Evolutionary conservation across 2,888 invertebrate species (phyloP), one percentile per base, ranked within the genome.

Genomic region (Antitype chi): DNA sequence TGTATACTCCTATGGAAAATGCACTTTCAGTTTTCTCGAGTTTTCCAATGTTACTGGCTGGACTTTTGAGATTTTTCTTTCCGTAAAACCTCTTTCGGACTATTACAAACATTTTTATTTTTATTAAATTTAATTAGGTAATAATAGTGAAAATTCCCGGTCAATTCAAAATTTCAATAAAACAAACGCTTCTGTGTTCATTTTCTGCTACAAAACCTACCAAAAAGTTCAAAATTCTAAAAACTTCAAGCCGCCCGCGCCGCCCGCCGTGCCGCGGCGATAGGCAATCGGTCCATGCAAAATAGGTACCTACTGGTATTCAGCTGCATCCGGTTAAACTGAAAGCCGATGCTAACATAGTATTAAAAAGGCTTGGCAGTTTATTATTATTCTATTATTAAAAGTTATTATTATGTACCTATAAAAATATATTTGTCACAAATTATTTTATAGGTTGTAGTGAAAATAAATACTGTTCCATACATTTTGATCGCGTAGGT

Each of bases 361-460:
- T 38, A 49, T 43, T 43, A 38, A 5, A 69, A 68, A 72, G 25
- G 17, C 17, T 72, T 23, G 2, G 25, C 38, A 25, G 17, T 43
- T 72, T 23, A 25, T 53, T 64, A 17, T 64, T 55, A 38, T 28
- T 25, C 25, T 49, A 49, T 63, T 75, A 17, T 38, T 63, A 55
- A 63, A 55, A 23, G 47, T 38, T 72, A 17, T 49, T 43, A 23
- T 25, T 15, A n/a, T 64, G 6, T n/a, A n/a, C 7, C 17, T 13
- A 17, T 28, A 32, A 38, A 55, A 57, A 32, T n/a, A 49, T 55
- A 43, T 53, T 17, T 38, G 53, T 49, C 79, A 68, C 74, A 74
- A 79, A 63, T 43, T 49, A 78, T 52, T 52, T 43, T 52, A n/a
- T 38, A 32, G 17, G 28, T 32, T 64, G 9, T 9, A 55, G 15